Conservation (phyloP, 2,888 invertebrate genomes). For the Synanthedon myopaeformis region DNA sequence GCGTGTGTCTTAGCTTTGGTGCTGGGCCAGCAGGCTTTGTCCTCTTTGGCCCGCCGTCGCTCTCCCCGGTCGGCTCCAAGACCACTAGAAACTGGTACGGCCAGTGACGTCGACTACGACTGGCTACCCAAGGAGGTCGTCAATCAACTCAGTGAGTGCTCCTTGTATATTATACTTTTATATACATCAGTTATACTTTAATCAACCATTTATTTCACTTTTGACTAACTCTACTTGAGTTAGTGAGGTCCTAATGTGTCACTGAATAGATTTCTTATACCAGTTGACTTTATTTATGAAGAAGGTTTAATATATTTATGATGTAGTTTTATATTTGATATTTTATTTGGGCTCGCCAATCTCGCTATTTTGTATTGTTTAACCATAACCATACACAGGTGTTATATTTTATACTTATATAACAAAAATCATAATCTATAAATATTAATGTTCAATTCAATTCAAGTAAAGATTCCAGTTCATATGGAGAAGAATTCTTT, state of each 20-base stretch:
- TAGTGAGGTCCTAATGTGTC: neutral
- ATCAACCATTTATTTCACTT: slow-evolving; percentile 1
- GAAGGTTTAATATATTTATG: too few relatives aligned
- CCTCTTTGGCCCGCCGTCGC: slow-evolving; percentile 85
- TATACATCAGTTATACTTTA: neutral
- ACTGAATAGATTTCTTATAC: too few relatives aligned
- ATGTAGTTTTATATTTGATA: too few relatives aligned
- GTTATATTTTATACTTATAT: too few relatives aligned
- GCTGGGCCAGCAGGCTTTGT: slow-evolving; percentile 87
- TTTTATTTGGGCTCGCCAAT: too few relatives aligned
- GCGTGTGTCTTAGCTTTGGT: slow-evolving; percentile 89
- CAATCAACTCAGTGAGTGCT: slow-evolving; percentile 82
- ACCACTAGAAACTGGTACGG: slow-evolving; percentile 91
- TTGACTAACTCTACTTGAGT: neutral
- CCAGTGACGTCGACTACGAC: slow-evolving; percentile 95
- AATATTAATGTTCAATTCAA: too few relatives aligned
- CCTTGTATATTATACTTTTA: neutral
- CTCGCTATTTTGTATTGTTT: too few relatives aligned
- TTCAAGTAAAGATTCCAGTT: too few relatives aligned
- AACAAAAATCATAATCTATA: too few relatives aligned
- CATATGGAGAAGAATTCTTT: too few relatives aligned
- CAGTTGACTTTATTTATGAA: too few relatives aligned
- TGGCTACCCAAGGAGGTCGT: slow-evolving; percentile 96
- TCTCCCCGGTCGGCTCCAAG: slow-evolving; percentile 66
- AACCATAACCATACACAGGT: too few relatives aligned